These are phyloP conservation scores for Myripristis jacobus DNA, from an alignment of 2,797 vertebrate species.

Conservation along the genomic window DNA sequence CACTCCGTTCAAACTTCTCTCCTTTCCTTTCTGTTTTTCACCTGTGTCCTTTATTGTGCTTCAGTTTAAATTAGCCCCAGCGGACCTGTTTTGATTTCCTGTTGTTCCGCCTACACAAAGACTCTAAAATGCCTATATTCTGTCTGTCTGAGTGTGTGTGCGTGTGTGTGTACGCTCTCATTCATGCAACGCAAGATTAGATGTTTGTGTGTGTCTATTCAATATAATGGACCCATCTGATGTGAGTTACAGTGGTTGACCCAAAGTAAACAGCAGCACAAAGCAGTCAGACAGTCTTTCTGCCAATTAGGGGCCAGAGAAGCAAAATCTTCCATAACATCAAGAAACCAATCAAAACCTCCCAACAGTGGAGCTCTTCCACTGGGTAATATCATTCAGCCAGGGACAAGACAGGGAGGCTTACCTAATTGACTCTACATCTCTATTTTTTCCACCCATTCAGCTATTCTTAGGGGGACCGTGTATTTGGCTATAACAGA, in stretches of 20 bases:
- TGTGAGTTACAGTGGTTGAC: neutral
- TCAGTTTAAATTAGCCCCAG: slow-evolving; percentile 47
- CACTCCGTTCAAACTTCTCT: neutral
- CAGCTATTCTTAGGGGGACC: slow-evolving; percentile 56
- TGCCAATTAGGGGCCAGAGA: slow-evolving; percentile 57
- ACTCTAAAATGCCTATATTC: neutral
- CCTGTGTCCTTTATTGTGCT: neutral
- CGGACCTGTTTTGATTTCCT: slow-evolving; percentile 30
- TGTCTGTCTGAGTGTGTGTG: slow-evolving; percentile 17
- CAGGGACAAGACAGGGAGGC: slow-evolving; percentile 39
- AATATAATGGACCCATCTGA: slow-evolving; percentile 19
- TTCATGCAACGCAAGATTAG: neutral
- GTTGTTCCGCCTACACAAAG: slow-evolving; percentile 1
- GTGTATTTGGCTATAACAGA: slow-evolving; percentile 48
- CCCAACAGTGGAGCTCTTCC: slow-evolving; percentile 30
- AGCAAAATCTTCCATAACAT: slow-evolving; percentile 25
- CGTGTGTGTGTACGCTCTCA: slow-evolving; percentile 4
- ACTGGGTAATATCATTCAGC: slow-evolving; percentile 55
- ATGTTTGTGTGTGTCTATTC: neutral
- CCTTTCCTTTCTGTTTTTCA: neutral
- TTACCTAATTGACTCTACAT: slow-evolving; percentile 67
- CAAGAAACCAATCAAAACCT: slow-evolving; percentile 52
- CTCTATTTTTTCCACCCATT: slow-evolving; percentile 40
- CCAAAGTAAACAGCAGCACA: slow-evolving; percentile 16
- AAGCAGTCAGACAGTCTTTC: slow-evolving; percentile 36